These are phyloP conservation scores for Mercenaria mercenaria DNA, from an alignment of 1,140 invertebrate genomes.

Conservation along the genomic window DNA sequence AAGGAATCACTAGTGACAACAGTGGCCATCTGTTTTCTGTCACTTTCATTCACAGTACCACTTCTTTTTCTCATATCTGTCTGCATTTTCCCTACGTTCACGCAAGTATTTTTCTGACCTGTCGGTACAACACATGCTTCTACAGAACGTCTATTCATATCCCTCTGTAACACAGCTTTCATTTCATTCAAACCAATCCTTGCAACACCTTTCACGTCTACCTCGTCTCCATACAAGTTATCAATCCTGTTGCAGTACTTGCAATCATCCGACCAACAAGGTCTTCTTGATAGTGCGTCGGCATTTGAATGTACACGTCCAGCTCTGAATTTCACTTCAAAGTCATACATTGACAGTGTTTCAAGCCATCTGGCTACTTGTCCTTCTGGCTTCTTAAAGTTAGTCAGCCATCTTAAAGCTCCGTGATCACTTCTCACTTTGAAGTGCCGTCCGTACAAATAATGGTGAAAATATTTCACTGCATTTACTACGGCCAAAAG, in stretches of 20 bases:
- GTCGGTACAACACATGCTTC: no score
- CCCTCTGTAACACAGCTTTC: no score
- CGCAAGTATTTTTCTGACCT: no score
- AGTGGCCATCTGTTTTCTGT: neutral
- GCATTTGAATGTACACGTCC: constrained; percentile 50
- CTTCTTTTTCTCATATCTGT: neutral
- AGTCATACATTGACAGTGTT: constrained; percentile 43
- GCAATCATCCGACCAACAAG: neutral
- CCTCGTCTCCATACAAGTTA: no score
- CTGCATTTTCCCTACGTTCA: no score
- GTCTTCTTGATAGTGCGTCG: constrained; percentile 19
- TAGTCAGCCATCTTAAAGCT: constrained; percentile 53
- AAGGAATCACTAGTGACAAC: neutral
- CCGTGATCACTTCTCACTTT: constrained; percentile 56
- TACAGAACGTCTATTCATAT: no score
- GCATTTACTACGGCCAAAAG: constrained; percentile 48
- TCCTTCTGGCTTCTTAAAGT: constrained; percentile 51
- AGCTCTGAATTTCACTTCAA: constrained; percentile 1
- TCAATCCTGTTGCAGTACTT: neutral
- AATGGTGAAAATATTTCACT: constrained; percentile 56
- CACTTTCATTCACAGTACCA: neutral
- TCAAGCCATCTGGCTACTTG: constrained; percentile 64
- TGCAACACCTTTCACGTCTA: no score
- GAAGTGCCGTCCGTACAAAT: constrained; percentile 34
- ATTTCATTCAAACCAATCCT: no score